Evolutionary conservation across 53 echinoderm and acorn worm genomes (phyloP).

Genomic region (Paelopatides confundens): DNA sequence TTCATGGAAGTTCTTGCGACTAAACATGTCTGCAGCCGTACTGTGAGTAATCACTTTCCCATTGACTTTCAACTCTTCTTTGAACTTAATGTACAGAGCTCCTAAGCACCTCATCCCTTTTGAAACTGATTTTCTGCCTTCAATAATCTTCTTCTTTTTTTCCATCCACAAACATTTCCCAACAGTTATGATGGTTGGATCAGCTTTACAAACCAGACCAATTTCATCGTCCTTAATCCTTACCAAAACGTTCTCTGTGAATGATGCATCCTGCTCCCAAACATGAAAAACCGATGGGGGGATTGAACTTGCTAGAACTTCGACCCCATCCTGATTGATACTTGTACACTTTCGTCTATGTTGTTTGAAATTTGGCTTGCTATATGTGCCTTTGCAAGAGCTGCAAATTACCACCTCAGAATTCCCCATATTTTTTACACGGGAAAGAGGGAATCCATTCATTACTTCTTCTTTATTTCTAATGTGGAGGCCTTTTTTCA

Average conservation of each 20-base stretch:
- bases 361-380: neutral
- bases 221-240: constrained; percentile 45
- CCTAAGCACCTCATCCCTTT: constrained; percentile 64
- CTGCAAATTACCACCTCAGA: neutral
- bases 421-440: neutral
- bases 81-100: constrained; percentile 54
- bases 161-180: constrained; percentile 67
- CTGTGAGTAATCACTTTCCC: constrained; percentile 55
- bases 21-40: constrained; percentile 31
- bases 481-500: constrained; percentile 30
- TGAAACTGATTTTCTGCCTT: constrained; percentile 68
- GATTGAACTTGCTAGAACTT: neutral
- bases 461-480: constrained; percentile 28
- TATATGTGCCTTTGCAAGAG: constrained; percentile 25
- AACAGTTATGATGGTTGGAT: constrained; percentile 54
- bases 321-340: neutral
- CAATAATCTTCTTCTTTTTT: constrained; percentile 52
- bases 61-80: constrained; percentile 35
- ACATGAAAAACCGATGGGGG: neutral
- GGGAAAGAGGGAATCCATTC: neutral
- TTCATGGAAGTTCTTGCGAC: too few species aligned
- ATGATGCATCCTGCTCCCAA: constrained; percentile 22
- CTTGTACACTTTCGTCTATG: constrained; percentile 3
- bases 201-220: constrained; percentile 42
- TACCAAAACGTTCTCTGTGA: constrained; percentile 31